Base-by-base conservation (phyloP, 2,888 invertebrate species). In the Alentia gelatinosa region DNA sequence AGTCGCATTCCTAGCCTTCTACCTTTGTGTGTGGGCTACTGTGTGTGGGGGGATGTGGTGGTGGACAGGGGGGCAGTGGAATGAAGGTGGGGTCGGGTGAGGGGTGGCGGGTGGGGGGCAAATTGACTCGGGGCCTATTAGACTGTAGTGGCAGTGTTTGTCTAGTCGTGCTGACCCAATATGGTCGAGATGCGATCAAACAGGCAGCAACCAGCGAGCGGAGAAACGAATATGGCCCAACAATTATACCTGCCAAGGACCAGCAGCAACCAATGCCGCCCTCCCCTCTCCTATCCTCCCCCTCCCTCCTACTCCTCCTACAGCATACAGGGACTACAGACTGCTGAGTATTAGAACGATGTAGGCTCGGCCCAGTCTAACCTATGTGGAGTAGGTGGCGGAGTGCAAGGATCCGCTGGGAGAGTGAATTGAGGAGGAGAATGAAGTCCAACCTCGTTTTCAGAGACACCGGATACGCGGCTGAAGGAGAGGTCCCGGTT, bases 161-260 rank as follows among this genome's bases (percentile, higher is more conserved):
- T 79, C 79, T 79, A 79, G 79, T 26, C 37, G 19, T 19, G 15
- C 79, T 79, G 79, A 79, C 79, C 79, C 79, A 79, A 79, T 79
- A 79, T 79, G 79, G 79, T 79, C 79, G 79, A 79, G 79, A 79
- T 79, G 79, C 79, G 79, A 79, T 79, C 79, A 79, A 79, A 79
- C 79, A 79, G 79, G 37, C 79, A 79, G 79, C 79, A 33, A 74
- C 74, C 30, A 74, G n/a, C 83, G 12, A n/a, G 7, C 9, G 35
- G 35, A 79, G 86, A 86, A 86, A 86, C 30, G 86, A 86, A 86
- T 86, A 42, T 86, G 86, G 86, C 86, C 47, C 9, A 47, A 42
- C 86, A 86, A 86, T 86, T 86, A 86, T 50, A 42, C 47, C 47
- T 86, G 86, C 47, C 50, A 33, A 86, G 86, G 42, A 50, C 47